Percentiles rank a stretch among this genome's conserved stretches.
phyloP scores from a whole-genome alignment of 2,113 vertebrate species.

The Paramisgurnus dabryanus region DNA sequence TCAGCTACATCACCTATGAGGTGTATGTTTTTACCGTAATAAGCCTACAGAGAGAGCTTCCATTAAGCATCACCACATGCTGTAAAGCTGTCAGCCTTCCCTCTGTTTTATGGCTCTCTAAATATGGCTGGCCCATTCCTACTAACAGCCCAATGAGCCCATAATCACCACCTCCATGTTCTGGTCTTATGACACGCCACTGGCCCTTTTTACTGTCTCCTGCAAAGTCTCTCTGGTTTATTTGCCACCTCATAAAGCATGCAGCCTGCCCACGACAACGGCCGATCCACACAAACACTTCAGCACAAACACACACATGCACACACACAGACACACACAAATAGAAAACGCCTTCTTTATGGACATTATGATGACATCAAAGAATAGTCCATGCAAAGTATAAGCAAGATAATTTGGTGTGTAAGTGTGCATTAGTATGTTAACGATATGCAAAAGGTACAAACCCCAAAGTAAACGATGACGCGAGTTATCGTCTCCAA shows the following conservation, averaged over 20 bases:
- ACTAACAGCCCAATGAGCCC: constrained; percentile 54
- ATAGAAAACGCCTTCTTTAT: not conserved
- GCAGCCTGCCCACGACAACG: constrained; percentile 27
- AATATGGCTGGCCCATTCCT: constrained; percentile 53
- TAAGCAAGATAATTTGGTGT: constrained; percentile 10
- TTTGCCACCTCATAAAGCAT: constrained; percentile 58
- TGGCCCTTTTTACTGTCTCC: constrained; percentile 40
- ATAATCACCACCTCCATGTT: constrained; percentile 55
- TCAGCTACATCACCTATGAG: not conserved
- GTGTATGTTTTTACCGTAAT: constrained; percentile 44
- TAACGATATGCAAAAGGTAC: too few relatives aligned
- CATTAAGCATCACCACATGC: constrained; percentile 49
- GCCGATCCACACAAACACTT: not conserved
- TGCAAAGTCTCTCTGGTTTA: constrained; percentile 38
- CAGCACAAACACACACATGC: not conserved
- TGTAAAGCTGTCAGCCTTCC: constrained; percentile 51
- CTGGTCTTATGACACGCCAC: constrained; percentile 49
- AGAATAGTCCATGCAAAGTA: not conserved
- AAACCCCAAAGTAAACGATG: too few relatives aligned
- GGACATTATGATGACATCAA: constrained; percentile 14
- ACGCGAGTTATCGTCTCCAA: too few relatives aligned
- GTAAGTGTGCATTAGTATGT: too few relatives aligned
- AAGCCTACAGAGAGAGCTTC: constrained; percentile 41
- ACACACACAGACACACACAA: not conserved
- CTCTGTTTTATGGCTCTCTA: constrained; percentile 53